Base-by-base conservation (phyloP, 2,113 vertebrate species). In the Abramis brama region DNA sequence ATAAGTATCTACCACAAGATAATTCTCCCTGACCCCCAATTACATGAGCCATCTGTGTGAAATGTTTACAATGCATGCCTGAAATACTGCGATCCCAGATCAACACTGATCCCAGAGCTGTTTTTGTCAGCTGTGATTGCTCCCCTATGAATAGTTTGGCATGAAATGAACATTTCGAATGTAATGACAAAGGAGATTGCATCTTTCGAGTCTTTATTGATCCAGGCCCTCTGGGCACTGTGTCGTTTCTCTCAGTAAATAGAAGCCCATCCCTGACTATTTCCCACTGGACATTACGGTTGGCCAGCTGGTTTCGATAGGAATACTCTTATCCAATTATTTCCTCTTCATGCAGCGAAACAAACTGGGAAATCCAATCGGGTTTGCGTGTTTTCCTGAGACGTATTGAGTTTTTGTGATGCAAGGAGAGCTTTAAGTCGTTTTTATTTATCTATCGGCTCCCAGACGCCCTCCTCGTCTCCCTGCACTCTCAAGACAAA, bases 401-500 rank as follows among this genome's bases (percentile, higher is more conserved):
- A 43, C 36, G 36, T 17, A 59, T 30, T 30, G 52, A 73, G 66
- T 79, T 21, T 79, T 57, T 47, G 75, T 70, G 76, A 86, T 86
- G 85, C 33, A 79, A 89, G 89, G 85, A 82, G 86, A 66, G 76
- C 79, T 83, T 91, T 87, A 91, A 93, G 89, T 90, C 93, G 23
- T 78, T 30, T 86, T 78, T 86, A 52, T 82, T 92, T 93, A 93
- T 93, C 92, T 92, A 93, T 92, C 89, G 90, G 87, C 91, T 89
- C 86, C 88, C 88, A 85, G 90, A 89, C 88, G 88, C 90, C 79
- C 91, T 84, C 84, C 92, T 93, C 90, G 91, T 94, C 93, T 91
- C 91, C 85, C 85, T 80, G 77, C 91, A 92, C 91, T 92, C 91
- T 91, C 90, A 92, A 94, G 93, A 95, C 93, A 94, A 95, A 94